phyloP scores from a whole-genome alignment of 1,140 invertebrate species.

The Drosophila melanica region DNA sequence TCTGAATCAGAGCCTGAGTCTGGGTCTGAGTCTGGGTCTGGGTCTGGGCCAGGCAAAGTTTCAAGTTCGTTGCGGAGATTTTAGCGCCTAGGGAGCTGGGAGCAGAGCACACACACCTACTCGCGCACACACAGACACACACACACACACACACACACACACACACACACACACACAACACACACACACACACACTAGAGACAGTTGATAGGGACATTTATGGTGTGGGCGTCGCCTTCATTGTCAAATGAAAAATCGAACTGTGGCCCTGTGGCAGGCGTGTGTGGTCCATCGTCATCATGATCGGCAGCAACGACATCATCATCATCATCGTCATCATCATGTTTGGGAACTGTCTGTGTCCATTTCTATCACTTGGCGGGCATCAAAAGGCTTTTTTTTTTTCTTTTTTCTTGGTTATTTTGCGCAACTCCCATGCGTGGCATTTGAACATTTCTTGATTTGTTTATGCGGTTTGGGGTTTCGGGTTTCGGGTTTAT shows the following conservation, averaged over 20 bases:
- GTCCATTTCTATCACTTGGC: conserved; percentile 74
- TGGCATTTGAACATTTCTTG: conserved; percentile 48
- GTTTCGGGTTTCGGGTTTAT: conserved; percentile 44
- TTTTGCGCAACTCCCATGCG: conserved; percentile 50
- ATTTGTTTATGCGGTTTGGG: conserved; percentile 73
- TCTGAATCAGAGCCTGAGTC: conserved; percentile 22
- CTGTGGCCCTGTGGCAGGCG: background rate
- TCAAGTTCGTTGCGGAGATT: conserved; percentile 76
- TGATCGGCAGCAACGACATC: background rate
- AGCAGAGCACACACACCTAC: conserved; percentile 13
- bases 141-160: conserved; percentile 28
- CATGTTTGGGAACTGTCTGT: conserved; percentile 4
- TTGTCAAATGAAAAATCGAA: conserved; percentile 80
- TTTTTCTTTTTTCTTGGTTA: background rate
- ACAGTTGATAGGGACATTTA: conserved; percentile 54
- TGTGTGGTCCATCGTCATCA: conserved; percentile 31
- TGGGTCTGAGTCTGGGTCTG: conserved; percentile 40
- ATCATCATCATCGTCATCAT: background rate
- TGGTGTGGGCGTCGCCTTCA: conserved; percentile 69
- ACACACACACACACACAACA: conserved; percentile 29
- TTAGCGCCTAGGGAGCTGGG: conserved; percentile 57
- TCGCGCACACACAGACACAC: conserved; percentile 18
- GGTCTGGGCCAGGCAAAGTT: conserved; percentile 34
- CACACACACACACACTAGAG: conserved; percentile 25
- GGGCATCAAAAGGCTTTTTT: conserved; percentile 66